Evolutionary conservation across 2,888 invertebrate species (phyloP), one percentile per base, ranked within the genome.

Genomic region (Metacarcinus magister): DNA sequence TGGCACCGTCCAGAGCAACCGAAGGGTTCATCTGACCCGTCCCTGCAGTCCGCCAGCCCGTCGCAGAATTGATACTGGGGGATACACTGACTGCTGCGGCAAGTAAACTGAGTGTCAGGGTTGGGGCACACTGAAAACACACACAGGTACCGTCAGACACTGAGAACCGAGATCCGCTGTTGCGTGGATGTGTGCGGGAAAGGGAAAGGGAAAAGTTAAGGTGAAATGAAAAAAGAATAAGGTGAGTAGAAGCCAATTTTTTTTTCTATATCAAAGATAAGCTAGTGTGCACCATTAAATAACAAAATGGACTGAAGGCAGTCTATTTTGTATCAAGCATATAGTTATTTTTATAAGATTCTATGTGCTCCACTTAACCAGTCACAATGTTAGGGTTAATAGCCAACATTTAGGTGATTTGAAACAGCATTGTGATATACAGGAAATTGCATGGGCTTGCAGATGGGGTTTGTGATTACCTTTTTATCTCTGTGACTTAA

Each of bases 1-100:
- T 97, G 97, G 97, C 97, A 97, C 67, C 96, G 96, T 92, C 97
- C 97, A 54, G 97, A 97, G 97, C 98, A 98, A 48, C 98, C 98
- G 95, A 97, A 97, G 0, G 98, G 98, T 97, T 98, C 98, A 97
- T 98, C 98, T 3, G 98, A 98, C 96, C 98, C 98, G 97, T 98
- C 98, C 0, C 98, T 97, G 97, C 98, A 98, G 97, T 98, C 98
- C 97, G 98, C 98, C 93, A 97, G 97, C 10, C 98, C 98, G 97
- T 98, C 98, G 97, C 98, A 98, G 97, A 98, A 98, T 19, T 98
- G 98, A 39, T 98, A 97, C 96, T 98, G 98, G 13, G 98, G 97
- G 95, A 98, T 98, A 97, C 98, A 98, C 97, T 98, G 97, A n/a
- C 98, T 98, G 60, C 98, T 97, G 92, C 98, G 98, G 97, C 98